Evolutionary conservation across 2,113 vertebrate species (phyloP).

Genomic region (Nycticebus coucang): DNA sequence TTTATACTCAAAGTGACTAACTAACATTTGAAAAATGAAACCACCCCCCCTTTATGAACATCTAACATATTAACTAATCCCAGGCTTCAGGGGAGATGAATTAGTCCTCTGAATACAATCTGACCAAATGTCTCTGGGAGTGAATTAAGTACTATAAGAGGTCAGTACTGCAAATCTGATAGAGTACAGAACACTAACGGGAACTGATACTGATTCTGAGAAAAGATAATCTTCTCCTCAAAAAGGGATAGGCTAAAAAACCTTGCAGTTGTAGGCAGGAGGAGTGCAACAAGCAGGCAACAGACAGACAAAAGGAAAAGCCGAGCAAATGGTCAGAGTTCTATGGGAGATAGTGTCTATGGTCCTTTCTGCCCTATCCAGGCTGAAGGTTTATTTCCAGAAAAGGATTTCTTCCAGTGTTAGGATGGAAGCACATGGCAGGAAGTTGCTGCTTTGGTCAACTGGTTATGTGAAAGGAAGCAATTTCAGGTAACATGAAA

Average conservation of each 20-base stretch:
- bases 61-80: not conserved
- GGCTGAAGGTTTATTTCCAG: not conserved
- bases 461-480: not conserved
- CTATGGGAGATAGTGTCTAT: not conserved
- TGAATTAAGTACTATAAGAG: slow-evolving; percentile 13
- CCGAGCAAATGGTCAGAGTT: not conserved
- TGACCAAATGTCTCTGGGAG: slow-evolving; percentile 16
- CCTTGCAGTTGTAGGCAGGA: not conserved
- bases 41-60: not conserved
- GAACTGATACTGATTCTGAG: slow-evolving; percentile 4
- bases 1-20: slow-evolving; percentile 38
- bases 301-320: not conserved
- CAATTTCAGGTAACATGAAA: slow-evolving; percentile 25
- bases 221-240: slow-evolving; percentile 25
- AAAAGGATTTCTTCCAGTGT: not conserved
- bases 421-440: not conserved
- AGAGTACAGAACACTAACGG: not conserved
- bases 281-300: not conserved
- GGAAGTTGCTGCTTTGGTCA: slow-evolving; percentile 51
- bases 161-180: not conserved
- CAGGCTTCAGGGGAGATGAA: not conserved
- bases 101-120: not conserved
- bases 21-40: slow-evolving; percentile 47
- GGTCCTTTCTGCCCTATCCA: not conserved
- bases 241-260: slow-evolving; percentile 46